Conservation (phyloP, 2,113 vertebrate species). For the Syngnathus scovelli region DNA sequence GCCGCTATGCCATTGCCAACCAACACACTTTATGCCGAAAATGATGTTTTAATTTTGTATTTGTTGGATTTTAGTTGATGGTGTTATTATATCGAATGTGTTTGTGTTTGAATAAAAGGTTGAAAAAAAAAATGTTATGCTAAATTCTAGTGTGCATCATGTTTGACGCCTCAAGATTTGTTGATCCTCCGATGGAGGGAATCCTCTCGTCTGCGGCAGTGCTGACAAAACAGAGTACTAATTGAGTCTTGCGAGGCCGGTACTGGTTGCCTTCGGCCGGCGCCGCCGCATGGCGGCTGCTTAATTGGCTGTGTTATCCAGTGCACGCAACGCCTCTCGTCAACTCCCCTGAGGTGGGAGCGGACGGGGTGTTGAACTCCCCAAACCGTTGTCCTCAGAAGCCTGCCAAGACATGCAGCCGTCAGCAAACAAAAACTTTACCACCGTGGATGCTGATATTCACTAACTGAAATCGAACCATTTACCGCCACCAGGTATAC, state of each 20-base stretch:
- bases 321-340: constrained; percentile 27
- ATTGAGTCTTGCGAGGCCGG: constrained; percentile 68
- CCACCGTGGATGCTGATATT: not conserved
- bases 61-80: no score
- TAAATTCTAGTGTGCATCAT: constrained; percentile 15
- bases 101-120: no score
- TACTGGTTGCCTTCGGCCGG: constrained; percentile 57
- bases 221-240: constrained; percentile 51
- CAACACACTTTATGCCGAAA: no score
- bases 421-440: not conserved
- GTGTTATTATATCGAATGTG: no score
- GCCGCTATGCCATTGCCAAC: no score
- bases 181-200: constrained; percentile 34
- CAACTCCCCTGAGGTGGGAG: constrained; percentile 20
- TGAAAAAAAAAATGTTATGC: no score
- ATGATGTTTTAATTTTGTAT: no score
- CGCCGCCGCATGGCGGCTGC: constrained; percentile 44
- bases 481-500: no score
- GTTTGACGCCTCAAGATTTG: constrained; percentile 32
- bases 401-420: not conserved
- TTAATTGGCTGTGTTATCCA: constrained; percentile 66
- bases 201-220: constrained; percentile 28
- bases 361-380: not conserved
- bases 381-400: not conserved
- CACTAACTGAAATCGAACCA: not conserved